Evolutionary conservation across 2,888 invertebrate species (phyloP).

Genomic region (Scaptomyza caliginosa): DNA sequence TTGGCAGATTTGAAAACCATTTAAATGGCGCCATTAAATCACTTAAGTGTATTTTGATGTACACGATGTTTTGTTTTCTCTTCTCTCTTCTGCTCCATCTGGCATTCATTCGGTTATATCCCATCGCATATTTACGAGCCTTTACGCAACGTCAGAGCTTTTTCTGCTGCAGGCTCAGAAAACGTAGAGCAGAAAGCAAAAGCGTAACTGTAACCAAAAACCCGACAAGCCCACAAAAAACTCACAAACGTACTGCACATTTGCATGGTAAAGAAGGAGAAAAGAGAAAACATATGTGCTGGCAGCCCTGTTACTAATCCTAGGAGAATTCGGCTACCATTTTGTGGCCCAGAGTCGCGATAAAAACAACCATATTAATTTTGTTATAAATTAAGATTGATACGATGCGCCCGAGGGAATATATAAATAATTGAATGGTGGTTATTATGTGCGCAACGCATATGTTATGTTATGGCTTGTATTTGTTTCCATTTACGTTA

Average conservation of each 20-base stretch:
- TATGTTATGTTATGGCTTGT: background rate
- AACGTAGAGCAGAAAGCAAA: constrained; percentile 16
- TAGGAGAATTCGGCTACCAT: constrained; percentile 41
- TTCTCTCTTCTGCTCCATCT: background rate
- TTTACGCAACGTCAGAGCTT: constrained; percentile 33
- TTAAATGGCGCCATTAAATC: constrained; percentile 70
- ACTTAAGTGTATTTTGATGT: constrained; percentile 66
- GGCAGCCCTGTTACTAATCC: constrained; percentile 41
- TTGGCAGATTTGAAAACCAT: constrained; percentile 68
- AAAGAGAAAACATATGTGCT: constrained; percentile 28
- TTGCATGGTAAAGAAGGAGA: constrained; percentile 27
- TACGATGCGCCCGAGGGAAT: constrained; percentile 48
- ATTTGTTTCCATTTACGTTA: background rate
- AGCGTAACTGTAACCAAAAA: constrained; percentile 39
- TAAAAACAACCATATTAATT: constrained; percentile 62
- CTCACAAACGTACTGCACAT: constrained; percentile 52
- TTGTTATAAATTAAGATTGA: constrained; percentile 74
- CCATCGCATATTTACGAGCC: constrained; percentile 58
- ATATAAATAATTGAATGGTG: constrained; percentile 5
- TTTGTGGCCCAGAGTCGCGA: constrained; percentile 1
- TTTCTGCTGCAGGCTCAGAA: constrained; percentile 3
- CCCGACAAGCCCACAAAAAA: constrained; percentile 29
- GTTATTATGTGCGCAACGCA: constrained; percentile 1
- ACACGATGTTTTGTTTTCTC: constrained; percentile 14
- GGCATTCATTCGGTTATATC: constrained; percentile 2